A percentile compares a stretch with the other conserved stretches of the same genome.
These are phyloP conservation scores for Aporrectodea caliginosa DNA, from an alignment of 1,140 invertebrate genomes.

Conservation along the genomic window DNA sequence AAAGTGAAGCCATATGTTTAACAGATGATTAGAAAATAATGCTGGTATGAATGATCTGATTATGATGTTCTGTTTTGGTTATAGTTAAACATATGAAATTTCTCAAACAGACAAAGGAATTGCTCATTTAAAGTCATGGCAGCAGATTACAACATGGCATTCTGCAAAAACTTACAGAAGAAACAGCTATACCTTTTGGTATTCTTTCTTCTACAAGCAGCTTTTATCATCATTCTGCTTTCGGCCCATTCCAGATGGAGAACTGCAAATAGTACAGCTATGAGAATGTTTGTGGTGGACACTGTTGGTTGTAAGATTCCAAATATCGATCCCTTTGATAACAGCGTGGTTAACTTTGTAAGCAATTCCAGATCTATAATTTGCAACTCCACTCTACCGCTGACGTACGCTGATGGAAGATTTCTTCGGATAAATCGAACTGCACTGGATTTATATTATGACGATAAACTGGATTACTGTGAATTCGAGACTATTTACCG, in stretches of 20 bases:
- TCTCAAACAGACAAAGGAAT: no score
- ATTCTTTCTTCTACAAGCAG: background rate
- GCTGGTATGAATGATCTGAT: no score
- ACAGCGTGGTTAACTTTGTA: slow-evolving; percentile 63
- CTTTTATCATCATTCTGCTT: background rate
- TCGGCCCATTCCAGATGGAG: background rate
- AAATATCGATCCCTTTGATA: slow-evolving; percentile 68
- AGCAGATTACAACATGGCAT: background rate
- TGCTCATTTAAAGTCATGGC: no score
- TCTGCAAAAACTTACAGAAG: background rate
- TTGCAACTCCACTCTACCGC: slow-evolving; percentile 58
- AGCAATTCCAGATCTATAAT: slow-evolving; percentile 60
- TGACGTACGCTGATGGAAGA: slow-evolving; percentile 51
- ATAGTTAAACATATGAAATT: no score
- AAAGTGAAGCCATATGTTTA: no score
- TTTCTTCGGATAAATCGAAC: slow-evolving; percentile 44
- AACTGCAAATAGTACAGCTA: background rate
- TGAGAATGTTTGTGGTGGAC: slow-evolving; percentile 65
- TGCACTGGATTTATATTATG: slow-evolving; percentile 37
- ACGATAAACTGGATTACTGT: slow-evolving; percentile 47
- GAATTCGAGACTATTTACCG: slow-evolving; percentile 47
- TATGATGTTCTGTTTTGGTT: no score
- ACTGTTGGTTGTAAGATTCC: slow-evolving; percentile 75
- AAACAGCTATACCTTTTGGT: background rate
- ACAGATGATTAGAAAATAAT: no score